phyloP scores from a whole-genome alignment of 2,113 vertebrate species.

The Rhea americana region DNA sequence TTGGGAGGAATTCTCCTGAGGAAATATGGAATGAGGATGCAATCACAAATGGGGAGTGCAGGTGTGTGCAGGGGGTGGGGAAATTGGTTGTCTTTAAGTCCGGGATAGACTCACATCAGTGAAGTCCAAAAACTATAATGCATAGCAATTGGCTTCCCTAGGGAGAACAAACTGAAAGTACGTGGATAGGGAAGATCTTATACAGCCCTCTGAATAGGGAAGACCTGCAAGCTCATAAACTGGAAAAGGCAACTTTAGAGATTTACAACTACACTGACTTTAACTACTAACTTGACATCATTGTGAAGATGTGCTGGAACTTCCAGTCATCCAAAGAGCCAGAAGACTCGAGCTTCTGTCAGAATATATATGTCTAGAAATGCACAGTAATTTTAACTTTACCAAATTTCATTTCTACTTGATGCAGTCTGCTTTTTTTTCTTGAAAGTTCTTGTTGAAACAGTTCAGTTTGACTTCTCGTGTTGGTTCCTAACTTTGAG shows the following conservation, averaged over 20 bases:
- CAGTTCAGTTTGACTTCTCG: background rate
- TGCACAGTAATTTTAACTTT: background rate
- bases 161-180: background rate
- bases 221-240: background rate
- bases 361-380: background rate
- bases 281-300: background rate
- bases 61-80: too few relatives aligned
- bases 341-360: background rate
- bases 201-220: background rate
- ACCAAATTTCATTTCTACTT: background rate
- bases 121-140: rapidly evolving
- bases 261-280: rapidly evolving
- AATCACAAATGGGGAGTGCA: background rate
- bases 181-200: rapidly evolving
- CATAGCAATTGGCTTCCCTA: rapidly evolving
- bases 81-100: background rate
- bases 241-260: background rate
- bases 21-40: rapidly evolving
- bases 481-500: background rate
- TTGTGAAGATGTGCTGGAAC: background rate
- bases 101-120: background rate
- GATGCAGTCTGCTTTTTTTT: background rate
- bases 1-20: background rate
- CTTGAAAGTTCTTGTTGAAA: constrained; percentile 2
- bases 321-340: background rate